Percentiles rank a stretch among this genome's conserved stretches.
Conservation (phyloP, 2,797 vertebrate species). For the Enteromius argenteus region DNA sequence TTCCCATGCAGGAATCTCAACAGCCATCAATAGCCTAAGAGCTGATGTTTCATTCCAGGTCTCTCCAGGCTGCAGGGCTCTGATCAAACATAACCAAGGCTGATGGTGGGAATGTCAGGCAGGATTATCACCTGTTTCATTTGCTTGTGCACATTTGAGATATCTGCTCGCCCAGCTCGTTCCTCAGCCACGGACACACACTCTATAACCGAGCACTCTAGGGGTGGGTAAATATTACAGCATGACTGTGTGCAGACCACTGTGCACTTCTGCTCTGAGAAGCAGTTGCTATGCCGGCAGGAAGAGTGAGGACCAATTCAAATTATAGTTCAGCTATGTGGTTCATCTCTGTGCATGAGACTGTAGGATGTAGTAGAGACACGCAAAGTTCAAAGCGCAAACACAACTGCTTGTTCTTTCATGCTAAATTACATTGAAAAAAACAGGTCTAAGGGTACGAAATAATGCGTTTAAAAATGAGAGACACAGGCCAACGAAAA, state of each 20-base stretch:
- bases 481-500: neutral
- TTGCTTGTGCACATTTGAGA: slow-evolving; percentile 64
- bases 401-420: slow-evolving; percentile 1
- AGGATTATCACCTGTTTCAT: slow-evolving; percentile 70
- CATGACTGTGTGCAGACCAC: slow-evolving; percentile 33
- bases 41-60: slow-evolving; percentile 65
- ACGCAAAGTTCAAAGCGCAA: slow-evolving; percentile 15
- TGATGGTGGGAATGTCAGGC: slow-evolving; percentile 71
- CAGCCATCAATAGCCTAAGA: slow-evolving; percentile 74
- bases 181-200: slow-evolving; percentile 20
- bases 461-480: neutral
- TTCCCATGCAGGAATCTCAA: slow-evolving; percentile 71
- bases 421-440: neutral
- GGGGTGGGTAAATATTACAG: slow-evolving; percentile 54
- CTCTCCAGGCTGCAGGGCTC: slow-evolving; percentile 67
- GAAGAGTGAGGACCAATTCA: slow-evolving; percentile 23
- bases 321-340: slow-evolving; percentile 9
- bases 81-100: slow-evolving; percentile 72
- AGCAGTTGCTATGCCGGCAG: slow-evolving; percentile 5
- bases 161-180: slow-evolving; percentile 58
- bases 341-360: neutral
- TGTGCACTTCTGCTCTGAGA: slow-evolving; percentile 28
- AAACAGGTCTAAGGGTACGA: neutral
- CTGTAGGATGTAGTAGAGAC: slow-evolving; percentile 4
- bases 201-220: slow-evolving; percentile 45